Base-by-base conservation (phyloP, 2,113 vertebrate genomes). In the Ceyx melanurus region DNA sequence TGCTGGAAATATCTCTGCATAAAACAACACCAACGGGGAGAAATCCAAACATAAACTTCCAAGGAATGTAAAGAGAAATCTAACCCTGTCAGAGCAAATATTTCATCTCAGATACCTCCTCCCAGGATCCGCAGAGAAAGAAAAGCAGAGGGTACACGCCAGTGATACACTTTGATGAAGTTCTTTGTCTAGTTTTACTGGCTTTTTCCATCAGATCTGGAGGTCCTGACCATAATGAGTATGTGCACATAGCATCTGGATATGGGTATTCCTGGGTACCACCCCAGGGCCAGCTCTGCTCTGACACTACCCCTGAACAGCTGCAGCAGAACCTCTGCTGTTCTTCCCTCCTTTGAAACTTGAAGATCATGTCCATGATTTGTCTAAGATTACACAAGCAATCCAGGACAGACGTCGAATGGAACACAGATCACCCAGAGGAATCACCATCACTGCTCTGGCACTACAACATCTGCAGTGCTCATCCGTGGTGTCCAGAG, bases 11-110 rank as follows among this genome's bases (percentile, higher is more conserved):
- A 50, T 19, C 57, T 33, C 65, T 46, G 75, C 29, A 60, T 80
- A 89, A 92, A 93, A 94, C 56, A 81, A 87, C 31, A 46, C 15
- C 53, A 79, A 35, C 21, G 29, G 57, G 85, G 61, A 28, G 82
- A 90, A 95, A 90, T 56, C 40, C 61, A 94, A 80, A 95, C 29
- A 60, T 74, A 66, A 31, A 48, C 70, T 82, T 68, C 54, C 86
- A 82, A 64, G 62, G 85, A 90, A 77, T 10, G 57, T 64, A 78
- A 84, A 74, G 84, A 91, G 45, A 78, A 70, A 51, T 43, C 4
- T 22, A 92, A 62, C 45, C 25, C 64, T 33, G 45, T 74, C 74
- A 74, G 53, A 72, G 58, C 48, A 95, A 83, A 40, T 57, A 88
- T 58, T 84, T 93, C 28, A 61, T 73, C 77, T 50, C 64, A 14